These are phyloP conservation scores for Pseudomyrmex pallidus DNA, from an alignment of 1,140 invertebrate species.

Conservation along the genomic window DNA sequence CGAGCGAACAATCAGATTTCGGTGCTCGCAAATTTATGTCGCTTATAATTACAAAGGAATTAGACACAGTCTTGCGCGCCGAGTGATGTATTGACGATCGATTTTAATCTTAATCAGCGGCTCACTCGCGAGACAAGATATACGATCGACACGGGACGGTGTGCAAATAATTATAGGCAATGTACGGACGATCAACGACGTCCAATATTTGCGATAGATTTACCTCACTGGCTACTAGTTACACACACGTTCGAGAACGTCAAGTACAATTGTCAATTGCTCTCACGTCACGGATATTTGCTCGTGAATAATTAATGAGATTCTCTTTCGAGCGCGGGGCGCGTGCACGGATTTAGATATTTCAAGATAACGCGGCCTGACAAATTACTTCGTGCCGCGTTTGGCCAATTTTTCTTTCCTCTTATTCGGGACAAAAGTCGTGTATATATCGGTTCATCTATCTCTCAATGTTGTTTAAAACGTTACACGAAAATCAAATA, in stretches of 20 bases:
- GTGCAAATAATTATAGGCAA: conserved; percentile 62
- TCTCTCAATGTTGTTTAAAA: conserved; percentile 1
- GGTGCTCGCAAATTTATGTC: background rate
- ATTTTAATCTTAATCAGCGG: conserved; percentile 36
- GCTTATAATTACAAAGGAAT: background rate
- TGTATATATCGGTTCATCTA: background rate
- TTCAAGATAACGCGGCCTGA: conserved; percentile 61
- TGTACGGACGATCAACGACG: conserved; percentile 54
- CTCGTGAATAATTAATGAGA: conserved; percentile 75
- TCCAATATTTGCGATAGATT: conserved; percentile 70
- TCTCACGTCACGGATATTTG: conserved; percentile 73
- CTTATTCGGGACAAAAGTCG: background rate
- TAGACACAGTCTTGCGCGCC: background rate
- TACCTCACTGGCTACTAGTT: conserved; percentile 51
- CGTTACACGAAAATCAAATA: background rate
- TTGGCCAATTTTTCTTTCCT: conserved; percentile 13
- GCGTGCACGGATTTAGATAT: conserved; percentile 67
- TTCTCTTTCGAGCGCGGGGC: conserved; percentile 54
- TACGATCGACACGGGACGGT: conserved; percentile 19
- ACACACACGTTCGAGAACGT: conserved; percentile 57
- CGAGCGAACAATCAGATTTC: background rate
- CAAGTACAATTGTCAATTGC: conserved; percentile 72
- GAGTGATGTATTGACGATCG: conserved; percentile 10
- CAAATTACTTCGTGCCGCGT: conserved; percentile 23
- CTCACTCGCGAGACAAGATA: conserved; percentile 34